Conservation (phyloP, 2,888 invertebrate genomes). For the Ferrisia virgata region DNA sequence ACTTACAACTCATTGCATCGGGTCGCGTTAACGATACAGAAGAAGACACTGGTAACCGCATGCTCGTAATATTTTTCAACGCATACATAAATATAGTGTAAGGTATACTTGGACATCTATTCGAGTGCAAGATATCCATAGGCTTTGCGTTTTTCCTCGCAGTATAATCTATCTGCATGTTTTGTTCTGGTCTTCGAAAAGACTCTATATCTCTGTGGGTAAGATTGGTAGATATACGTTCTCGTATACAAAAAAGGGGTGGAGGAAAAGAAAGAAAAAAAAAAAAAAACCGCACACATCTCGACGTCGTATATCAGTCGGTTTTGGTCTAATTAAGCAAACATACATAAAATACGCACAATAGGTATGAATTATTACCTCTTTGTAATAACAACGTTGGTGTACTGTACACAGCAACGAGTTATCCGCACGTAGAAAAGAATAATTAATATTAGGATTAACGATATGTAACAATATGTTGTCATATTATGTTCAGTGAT, state of each 20-base stretch:
- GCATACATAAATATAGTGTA: background rate
- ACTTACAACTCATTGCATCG: conserved; percentile 2
- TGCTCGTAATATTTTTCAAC: background rate
- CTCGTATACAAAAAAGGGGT: no score
- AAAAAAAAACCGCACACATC: conserved; percentile 4
- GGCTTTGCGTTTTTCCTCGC: background rate
- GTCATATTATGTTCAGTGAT: conserved; percentile 19
- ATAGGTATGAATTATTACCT: conserved; percentile 30
- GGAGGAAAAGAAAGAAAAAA: no score
- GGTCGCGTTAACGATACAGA: background rate
- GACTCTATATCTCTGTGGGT: background rate
- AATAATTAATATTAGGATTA: conserved; percentile 30
- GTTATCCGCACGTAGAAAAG: conserved; percentile 14
- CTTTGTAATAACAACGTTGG: conserved; percentile 8
- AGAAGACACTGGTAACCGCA: conserved; percentile 22
- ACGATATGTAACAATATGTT: conserved; percentile 33
- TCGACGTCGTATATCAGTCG: conserved; percentile 7
- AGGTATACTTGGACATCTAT: background rate
- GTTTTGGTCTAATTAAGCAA: conserved; percentile 31
- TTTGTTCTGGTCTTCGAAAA: background rate
- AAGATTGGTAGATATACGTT: no score
- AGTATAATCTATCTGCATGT: background rate
- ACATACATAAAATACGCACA: conserved; percentile 12
- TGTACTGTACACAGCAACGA: conserved; percentile 5
- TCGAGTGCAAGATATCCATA: background rate